Conservation (phyloP, 2,888 invertebrate genomes). For the Muschampia plurimacula region DNA sequence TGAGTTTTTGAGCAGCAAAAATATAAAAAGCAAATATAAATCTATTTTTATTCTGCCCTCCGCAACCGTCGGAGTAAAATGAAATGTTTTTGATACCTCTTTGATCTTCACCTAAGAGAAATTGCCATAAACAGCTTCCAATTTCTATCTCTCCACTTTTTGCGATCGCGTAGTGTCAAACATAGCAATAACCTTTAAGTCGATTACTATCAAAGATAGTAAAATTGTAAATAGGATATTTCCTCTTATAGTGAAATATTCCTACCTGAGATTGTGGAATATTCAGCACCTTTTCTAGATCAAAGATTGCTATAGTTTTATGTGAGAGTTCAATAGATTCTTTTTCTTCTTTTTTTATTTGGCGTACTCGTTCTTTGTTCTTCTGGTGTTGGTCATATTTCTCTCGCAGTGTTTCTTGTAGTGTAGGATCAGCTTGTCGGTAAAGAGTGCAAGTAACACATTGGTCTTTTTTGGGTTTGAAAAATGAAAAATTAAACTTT, state of each 20-base stretch:
- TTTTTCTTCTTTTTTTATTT: not conserved
- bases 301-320: not conserved
- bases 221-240: not conserved
- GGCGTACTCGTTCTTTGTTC: not conserved
- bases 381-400: not conserved
- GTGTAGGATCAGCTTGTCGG: not conserved
- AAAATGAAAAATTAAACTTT: not conserved
- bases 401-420: not conserved
- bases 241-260: not conserved
- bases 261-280: not conserved
- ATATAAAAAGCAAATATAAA: not conserved
- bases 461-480: not conserved
- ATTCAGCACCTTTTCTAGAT: not conserved
- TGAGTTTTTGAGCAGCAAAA: too few relatives aligned
- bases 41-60: not conserved
- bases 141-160: not conserved
- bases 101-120: not conserved
- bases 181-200: not conserved
- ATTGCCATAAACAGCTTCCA: not conserved
- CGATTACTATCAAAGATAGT: not conserved
- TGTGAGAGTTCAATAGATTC: not conserved
- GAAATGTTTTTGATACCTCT: not conserved
- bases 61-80: not conserved
- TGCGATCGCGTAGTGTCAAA: not conserved
- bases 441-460: not conserved